Evolutionary conservation across 1,140 invertebrate species (phyloP), one percentile per base, ranked within the genome.

Genomic region (Temnothorax nylanderi): DNA sequence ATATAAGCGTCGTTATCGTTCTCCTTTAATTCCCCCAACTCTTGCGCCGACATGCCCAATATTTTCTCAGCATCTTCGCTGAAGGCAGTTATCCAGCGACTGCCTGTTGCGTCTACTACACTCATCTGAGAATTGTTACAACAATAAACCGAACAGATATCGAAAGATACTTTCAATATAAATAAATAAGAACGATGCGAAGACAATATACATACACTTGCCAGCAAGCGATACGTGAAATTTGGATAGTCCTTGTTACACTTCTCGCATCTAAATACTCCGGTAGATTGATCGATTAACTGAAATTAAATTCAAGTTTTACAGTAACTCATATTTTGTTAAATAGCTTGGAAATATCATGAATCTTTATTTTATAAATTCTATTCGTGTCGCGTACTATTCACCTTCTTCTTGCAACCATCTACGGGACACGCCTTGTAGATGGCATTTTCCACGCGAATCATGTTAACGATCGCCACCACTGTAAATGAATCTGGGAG

Each of bases 241-340:
- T 98, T 97, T 0, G 97, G 97, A 93, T 96, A 98, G 85, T 98
- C 98, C 65, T 96, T 96, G 87, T 97, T 96, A 94, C 99, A 99
- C 94, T 99, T 99, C 94, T 99, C 99, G 94, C 99, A 99, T 86
- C 98, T 96, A 93, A 97, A 99, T 89, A 97, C 96, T 8, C 98
- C 98, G 94, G 99, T 98, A 64, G 97, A 97, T 93, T 97, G 96
- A 95, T 99, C 99, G 41, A 99, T 95, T 0, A 98, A 94, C 96
- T 96, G 75, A 34, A 94, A 92, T 32, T 26, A 26, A 44, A 37
- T 47, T 6, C 10, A 10, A 62, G 2, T 47, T 77, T 32, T 10
- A 77, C 5, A 18, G 1, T 77, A 67, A 71, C 62, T 69, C 44
- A 3, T 16, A n/a, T 21, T 54, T 54, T 67, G 10, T 21, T 6